Conservation (phyloP, 2,113 vertebrate species). For the Spheniscus mendiculus region DNA sequence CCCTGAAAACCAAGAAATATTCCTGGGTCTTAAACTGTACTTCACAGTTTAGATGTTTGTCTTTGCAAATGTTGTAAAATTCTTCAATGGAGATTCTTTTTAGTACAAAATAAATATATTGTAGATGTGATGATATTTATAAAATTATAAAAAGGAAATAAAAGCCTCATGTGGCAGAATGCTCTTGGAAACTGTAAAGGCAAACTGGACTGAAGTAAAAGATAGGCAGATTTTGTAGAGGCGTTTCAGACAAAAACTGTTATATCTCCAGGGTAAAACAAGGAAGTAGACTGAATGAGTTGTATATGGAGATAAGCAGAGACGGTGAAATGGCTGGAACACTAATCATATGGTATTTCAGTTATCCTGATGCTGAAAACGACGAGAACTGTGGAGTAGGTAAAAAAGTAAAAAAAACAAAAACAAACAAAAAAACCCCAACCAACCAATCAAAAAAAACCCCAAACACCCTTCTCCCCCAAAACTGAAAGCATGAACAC, state of each 20-base stretch:
- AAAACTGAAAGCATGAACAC: background rate
- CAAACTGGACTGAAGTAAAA: background rate
- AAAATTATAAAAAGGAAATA: background rate
- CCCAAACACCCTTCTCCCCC: accelerated
- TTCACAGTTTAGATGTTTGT: background rate
- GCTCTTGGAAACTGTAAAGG: background rate
- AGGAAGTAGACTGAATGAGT: background rate
- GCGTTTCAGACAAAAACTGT: background rate
- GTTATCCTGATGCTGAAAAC: background rate
- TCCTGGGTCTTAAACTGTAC: background rate
- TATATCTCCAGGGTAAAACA: background rate
- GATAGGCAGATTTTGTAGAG: background rate
- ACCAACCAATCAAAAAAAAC: background rate
- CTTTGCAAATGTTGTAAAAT: background rate
- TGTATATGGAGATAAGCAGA: background rate
- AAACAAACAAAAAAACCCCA: background rate
- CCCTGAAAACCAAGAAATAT: background rate
- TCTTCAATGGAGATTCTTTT: background rate
- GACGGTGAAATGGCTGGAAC: background rate
- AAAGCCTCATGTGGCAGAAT: background rate
- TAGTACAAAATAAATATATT: background rate
- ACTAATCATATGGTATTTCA: background rate
- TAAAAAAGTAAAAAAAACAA: background rate
- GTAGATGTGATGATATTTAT: background rate
- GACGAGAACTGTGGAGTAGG: background rate